Conservation (phyloP, 2,113 vertebrate genomes). For the Ammodytes marinus region DNA sequence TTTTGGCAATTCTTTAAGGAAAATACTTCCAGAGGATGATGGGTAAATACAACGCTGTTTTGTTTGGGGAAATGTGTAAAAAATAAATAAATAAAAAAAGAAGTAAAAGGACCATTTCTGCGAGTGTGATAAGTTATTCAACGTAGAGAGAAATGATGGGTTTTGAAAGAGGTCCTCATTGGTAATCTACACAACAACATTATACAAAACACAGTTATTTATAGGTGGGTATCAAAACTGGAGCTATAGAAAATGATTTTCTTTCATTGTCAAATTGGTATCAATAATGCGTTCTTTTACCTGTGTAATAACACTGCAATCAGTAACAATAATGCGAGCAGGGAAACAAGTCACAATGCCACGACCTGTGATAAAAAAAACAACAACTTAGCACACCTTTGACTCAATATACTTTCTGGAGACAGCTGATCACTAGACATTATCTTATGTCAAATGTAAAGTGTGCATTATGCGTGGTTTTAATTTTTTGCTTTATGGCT, state of each 20-base stretch:
- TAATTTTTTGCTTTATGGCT: too few relatives aligned
- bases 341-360: conserved; percentile 23
- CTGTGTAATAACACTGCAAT: conserved; percentile 78
- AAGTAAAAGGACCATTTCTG: not conserved
- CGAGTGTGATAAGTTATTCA: conserved; percentile 12
- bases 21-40: conserved; percentile 51
- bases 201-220: conserved; percentile 56
- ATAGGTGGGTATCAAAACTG: conserved; percentile 54
- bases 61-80: conserved; percentile 37
- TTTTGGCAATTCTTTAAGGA: conserved; percentile 69
- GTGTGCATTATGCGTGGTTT: not conserved
- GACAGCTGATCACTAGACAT: not conserved
- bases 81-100: conserved; percentile 1
- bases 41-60: conserved; percentile 44
- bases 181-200: conserved; percentile 55
- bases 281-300: conserved; percentile 51
- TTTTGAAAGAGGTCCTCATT: conserved; percentile 36
- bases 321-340: conserved; percentile 54
- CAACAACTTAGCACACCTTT: conserved; percentile 15
- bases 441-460: conserved; percentile 16
- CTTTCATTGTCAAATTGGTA: conserved; percentile 37
- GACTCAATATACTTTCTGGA: conserved; percentile 3
- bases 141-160: conserved; percentile 5
- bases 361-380: not conserved
- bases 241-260: conserved; percentile 43